Evolutionary conservation across 2,113 vertebrate genomes (phyloP).

Genomic region (Stigmatopora nigra): DNA sequence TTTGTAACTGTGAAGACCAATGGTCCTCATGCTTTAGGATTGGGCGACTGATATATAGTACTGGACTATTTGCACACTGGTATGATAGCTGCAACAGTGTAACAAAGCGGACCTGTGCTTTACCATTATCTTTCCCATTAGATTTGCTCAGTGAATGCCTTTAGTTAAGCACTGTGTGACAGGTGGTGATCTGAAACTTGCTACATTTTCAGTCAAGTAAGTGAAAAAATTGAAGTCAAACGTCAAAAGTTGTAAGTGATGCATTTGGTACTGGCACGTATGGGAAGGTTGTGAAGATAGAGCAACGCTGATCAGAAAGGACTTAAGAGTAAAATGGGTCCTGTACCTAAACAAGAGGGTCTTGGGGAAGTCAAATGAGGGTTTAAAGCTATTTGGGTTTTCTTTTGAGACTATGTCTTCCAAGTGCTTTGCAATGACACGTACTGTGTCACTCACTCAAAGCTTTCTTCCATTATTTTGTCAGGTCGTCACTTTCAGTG

Average conservation of each 20-base stretch:
- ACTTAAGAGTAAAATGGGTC: background rate
- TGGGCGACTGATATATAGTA: conserved; percentile 12
- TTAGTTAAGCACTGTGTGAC: background rate
- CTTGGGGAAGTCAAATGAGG: conserved; percentile 43
- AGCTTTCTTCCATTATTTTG: conserved; percentile 25
- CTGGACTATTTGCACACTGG: conserved; percentile 28
- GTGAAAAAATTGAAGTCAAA: background rate
- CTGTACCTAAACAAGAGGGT: conserved; percentile 10
- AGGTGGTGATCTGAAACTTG: background rate
- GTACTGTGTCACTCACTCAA: conserved; percentile 34
- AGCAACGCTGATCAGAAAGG: conserved; percentile 5
- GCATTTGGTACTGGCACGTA: conserved; percentile 22
- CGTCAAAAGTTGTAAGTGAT: background rate
- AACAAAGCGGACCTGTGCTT: background rate
- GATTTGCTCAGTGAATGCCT: background rate
- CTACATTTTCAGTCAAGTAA: background rate
- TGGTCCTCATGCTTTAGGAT: conserved; percentile 7
- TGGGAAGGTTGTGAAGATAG: conserved; percentile 19
- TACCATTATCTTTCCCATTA: conserved; percentile 9
- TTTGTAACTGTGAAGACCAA: conserved; percentile 7
- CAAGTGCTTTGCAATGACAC: conserved; percentile 27
- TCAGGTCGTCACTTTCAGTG: conserved; percentile 20
- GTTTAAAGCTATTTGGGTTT: conserved; percentile 3
- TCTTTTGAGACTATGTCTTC: conserved; percentile 43
- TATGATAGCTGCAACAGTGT: conserved; percentile 34